A percentile compares a stretch with the other conserved stretches of the same genome.
phyloP scores from a whole-genome alignment of 2,888 invertebrate species.

The Eupeodes luniger region DNA sequence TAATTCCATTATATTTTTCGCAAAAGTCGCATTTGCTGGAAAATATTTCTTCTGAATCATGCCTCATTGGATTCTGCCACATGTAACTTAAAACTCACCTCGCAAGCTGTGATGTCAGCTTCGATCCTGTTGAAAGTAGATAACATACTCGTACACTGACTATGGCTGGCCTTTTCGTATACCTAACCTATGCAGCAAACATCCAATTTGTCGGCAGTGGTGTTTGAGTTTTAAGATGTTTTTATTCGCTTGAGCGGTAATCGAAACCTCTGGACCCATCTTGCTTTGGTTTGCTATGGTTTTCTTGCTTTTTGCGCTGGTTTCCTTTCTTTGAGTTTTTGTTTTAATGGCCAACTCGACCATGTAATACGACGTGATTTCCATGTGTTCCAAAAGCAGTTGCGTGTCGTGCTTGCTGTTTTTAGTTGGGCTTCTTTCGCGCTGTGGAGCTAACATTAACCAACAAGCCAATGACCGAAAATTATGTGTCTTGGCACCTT shows the following conservation, averaged over 20 bases:
- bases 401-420: slow-evolving; percentile 62
- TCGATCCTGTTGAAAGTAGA: slow-evolving; percentile 34
- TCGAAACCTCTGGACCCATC: slow-evolving; percentile 52
- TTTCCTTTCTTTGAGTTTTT: neutral
- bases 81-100: slow-evolving; percentile 57
- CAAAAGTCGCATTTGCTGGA: neutral
- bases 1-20: slow-evolving; percentile 1
- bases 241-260: slow-evolving; percentile 62
- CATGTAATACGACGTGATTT: slow-evolving; percentile 74
- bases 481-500: slow-evolving; percentile 73
- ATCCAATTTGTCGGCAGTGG: slow-evolving; percentile 60
- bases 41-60: neutral
- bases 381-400: slow-evolving; percentile 56
- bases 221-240: slow-evolving; percentile 63
- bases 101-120: slow-evolving; percentile 46
- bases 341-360: slow-evolving; percentile 53
- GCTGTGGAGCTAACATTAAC: slow-evolving; percentile 46
- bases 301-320: neutral
- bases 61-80: neutral
- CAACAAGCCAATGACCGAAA: slow-evolving; percentile 66
- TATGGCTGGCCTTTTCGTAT: slow-evolving; percentile 36
- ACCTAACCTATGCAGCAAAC: slow-evolving; percentile 4
- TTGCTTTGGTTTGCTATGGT: slow-evolving; percentile 28
- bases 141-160: slow-evolving; percentile 18
- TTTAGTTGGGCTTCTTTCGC: slow-evolving; percentile 30